Conservation (phyloP, 2,113 vertebrate species). For the Ptilonorhynchus violaceus region DNA sequence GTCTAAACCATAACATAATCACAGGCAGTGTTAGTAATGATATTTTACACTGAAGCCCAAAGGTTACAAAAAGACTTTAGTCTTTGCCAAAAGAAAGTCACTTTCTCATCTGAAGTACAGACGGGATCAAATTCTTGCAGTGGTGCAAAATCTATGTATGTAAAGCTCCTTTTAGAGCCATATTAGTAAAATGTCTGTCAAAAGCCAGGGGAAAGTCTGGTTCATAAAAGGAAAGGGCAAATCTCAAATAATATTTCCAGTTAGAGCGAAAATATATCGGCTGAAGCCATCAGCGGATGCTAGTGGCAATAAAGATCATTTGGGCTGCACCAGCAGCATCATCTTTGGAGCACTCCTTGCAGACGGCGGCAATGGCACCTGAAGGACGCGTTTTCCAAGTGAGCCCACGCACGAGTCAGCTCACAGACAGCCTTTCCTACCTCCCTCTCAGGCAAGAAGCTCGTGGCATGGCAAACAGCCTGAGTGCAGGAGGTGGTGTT, state of each 20-base stretch:
- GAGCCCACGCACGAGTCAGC: fast-evolving
- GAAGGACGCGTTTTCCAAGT: background rate
- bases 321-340: background rate
- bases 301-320: background rate
- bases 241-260: background rate
- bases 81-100: background rate
- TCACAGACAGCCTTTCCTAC: background rate
- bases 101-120: background rate
- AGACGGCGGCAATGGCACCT: background rate
- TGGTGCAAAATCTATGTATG: background rate
- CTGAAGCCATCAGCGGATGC: background rate
- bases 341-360: background rate
- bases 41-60: background rate
- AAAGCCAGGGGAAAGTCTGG: background rate
- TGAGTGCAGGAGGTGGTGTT: background rate
- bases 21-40: background rate
- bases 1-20: background rate
- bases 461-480: background rate
- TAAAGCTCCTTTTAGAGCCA: background rate
- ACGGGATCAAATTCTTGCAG: background rate
- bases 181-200: background rate
- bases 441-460: background rate
- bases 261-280: background rate
- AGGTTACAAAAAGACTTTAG: background rate
- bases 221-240: background rate